Conservation (phyloP, 1,140 invertebrate genomes). For the Anadara kagoshimensis region DNA sequence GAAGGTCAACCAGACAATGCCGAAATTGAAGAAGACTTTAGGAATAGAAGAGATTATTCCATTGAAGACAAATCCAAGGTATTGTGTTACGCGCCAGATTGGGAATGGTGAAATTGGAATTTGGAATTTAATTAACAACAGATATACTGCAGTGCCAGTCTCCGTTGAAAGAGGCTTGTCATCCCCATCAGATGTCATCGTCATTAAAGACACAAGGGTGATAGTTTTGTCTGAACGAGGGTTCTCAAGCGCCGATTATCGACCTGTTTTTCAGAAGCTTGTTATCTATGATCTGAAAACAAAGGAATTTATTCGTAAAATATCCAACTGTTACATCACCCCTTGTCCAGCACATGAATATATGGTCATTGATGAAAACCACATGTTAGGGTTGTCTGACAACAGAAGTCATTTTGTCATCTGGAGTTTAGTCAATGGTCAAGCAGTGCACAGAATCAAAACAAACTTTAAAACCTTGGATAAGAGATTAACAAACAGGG, state of each 20-base stretch:
- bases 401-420: slow-evolving; percentile 68
- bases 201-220: slow-evolving; percentile 63
- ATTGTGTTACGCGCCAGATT: slow-evolving; percentile 65
- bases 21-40: slow-evolving; percentile 60
- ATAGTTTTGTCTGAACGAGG: slow-evolving; percentile 68
- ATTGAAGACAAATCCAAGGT: slow-evolving; percentile 66
- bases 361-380: slow-evolving; percentile 63
- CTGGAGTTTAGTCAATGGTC: slow-evolving; percentile 67
- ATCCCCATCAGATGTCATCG: slow-evolving; percentile 62
- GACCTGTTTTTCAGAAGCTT: slow-evolving; percentile 67
- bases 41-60: slow-evolving; percentile 64
- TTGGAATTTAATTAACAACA: slow-evolving; percentile 69
- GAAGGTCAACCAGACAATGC: slow-evolving; percentile 61
- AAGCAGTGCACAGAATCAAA: slow-evolving; percentile 62
- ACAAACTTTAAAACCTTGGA: slow-evolving; percentile 62
- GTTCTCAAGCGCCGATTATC: slow-evolving; percentile 54
- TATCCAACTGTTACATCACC: slow-evolving; percentile 65
- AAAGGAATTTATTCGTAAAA: slow-evolving; percentile 62
- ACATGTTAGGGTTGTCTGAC: slow-evolving; percentile 67
- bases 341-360: slow-evolving; percentile 70
- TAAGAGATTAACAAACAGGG: slow-evolving; percentile 22
- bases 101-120: slow-evolving; percentile 68
- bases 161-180: slow-evolving; percentile 64
- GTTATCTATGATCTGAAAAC: slow-evolving; percentile 65
- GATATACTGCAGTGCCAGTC: slow-evolving; percentile 58